Evolutionary conservation across 2,797 vertebrate genomes (phyloP), one percentile per base, ranked within the genome.

Genomic region (Micromesistius poutassou): DNA sequence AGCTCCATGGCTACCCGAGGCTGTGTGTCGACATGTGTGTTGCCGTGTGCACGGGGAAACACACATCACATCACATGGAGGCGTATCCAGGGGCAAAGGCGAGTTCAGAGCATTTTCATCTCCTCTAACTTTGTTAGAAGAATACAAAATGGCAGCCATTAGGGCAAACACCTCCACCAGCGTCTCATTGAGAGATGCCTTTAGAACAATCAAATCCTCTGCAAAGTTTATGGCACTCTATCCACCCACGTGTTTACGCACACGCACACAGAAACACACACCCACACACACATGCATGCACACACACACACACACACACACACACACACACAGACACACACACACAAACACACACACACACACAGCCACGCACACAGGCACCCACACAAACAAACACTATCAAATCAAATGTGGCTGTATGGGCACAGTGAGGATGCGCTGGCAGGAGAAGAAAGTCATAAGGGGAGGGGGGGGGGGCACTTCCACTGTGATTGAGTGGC

Each of bases 181-280:
- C 84, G 89, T 92, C 87, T 93, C 91, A 93, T 93, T 92, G 91
- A 92, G 89, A 93, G 91, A 90, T 86, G 90, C 90, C 93, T 93
- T 94, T 87, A 93, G 90, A 85, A 90, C 91, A 93, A 94, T 94
- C 92, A 86, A 92, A 93, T 94, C 93, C 89, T 72, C 84, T 77
- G 78, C 85, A 91, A 82, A 87, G 89, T 87, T 82, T 84, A 84
- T 81, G 42, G 84, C 82, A 83, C 82, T 87, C 80, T 38, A 38
- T 10, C 35, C 76, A 84, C 68, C 68, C 66, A 33, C 62, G 13
- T 35, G 10, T 30, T 76, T 28, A 7, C 10, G 8, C 36, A 30
- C 36, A 30, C 73, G n/a, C 13, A 16, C 71, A 73, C 70, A 28
- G 71, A 62, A 71, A 73, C 71, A 28, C 70, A 35, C 40, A 66